These are phyloP conservation scores for Beris chalybata DNA, from an alignment of 2,888 invertebrate genomes.

Conservation along the genomic window DNA sequence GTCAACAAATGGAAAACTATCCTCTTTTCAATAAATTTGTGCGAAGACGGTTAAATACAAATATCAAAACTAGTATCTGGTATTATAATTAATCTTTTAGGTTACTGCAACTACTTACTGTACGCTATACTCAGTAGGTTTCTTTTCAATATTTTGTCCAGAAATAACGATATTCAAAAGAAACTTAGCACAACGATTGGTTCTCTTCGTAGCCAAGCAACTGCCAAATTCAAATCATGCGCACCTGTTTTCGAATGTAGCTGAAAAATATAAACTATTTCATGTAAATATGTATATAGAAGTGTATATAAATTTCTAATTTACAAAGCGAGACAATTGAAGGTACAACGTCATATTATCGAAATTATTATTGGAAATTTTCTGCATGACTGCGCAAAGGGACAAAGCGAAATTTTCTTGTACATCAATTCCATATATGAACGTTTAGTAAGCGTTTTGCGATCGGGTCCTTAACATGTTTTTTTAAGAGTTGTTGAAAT, in stretches of 20 bases:
- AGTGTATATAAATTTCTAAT: constrained; percentile 1
- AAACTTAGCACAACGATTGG: too few relatives aligned
- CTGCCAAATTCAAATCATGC: constrained; percentile 20
- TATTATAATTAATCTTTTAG: too few relatives aligned
- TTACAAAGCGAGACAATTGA: constrained; percentile 9
- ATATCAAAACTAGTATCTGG: too few relatives aligned
- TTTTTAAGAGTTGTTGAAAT: neutral
- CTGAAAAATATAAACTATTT: constrained; percentile 9
- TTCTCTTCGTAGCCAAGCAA: constrained; percentile 1
- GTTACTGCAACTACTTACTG: too few relatives aligned
- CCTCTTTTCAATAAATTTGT: too few relatives aligned
- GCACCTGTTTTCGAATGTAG: constrained; percentile 14
- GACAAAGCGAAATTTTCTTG: constrained; percentile 36
- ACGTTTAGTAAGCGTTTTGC: constrained; percentile 32
- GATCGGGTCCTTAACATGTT: constrained; percentile 23
- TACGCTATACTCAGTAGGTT: too few relatives aligned
- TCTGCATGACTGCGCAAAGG: constrained; percentile 50
- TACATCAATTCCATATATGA: constrained; percentile 22
- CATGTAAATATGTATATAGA: neutral
- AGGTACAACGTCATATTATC: constrained; percentile 14
- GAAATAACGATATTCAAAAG: too few relatives aligned
- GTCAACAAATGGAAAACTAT: too few relatives aligned
- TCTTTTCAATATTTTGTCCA: too few relatives aligned
- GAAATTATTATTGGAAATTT: constrained; percentile 34
- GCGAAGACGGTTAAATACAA: too few relatives aligned